Conservation (phyloP, 2,113 vertebrate genomes). For the Ptilorrhoa leucosticta region DNA sequence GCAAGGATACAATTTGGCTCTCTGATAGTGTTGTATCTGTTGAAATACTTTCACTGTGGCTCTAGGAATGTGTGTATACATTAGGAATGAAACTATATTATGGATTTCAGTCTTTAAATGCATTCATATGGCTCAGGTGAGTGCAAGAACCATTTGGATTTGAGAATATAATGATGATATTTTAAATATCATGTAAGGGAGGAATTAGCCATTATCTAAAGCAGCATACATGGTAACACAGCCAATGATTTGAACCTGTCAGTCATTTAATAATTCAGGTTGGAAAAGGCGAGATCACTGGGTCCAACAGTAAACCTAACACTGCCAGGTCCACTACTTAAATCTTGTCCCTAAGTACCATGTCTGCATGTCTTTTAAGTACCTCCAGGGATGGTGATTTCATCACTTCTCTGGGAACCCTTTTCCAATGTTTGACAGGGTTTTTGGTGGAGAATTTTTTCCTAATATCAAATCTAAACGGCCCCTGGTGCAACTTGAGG, state of each 20-base stretch:
- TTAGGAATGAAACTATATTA: background rate
- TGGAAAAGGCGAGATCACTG: background rate
- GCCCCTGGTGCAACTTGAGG: background rate
- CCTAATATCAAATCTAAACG: background rate
- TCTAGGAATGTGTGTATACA: background rate
- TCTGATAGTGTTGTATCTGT: background rate
- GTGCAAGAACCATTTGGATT: background rate
- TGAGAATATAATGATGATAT: background rate
- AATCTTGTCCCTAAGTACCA: background rate
- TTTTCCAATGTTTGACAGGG: background rate
- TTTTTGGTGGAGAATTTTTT: background rate
- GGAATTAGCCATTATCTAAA: background rate
- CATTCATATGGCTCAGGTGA: background rate
- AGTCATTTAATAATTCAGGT: background rate
- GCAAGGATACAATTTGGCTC: constrained; percentile 10
- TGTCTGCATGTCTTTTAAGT: background rate
- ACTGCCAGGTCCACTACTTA: background rate
- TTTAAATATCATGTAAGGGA: background rate
- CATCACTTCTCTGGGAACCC: background rate
- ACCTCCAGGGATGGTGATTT: background rate
- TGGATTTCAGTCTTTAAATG: background rate
- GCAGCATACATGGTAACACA: background rate
- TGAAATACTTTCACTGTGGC: background rate
- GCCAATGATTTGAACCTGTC: background rate
- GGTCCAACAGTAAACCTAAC: background rate